These are phyloP conservation scores for Caradrina clavipalpis DNA, from an alignment of 2,888 invertebrate genomes.

Conservation along the genomic window DNA sequence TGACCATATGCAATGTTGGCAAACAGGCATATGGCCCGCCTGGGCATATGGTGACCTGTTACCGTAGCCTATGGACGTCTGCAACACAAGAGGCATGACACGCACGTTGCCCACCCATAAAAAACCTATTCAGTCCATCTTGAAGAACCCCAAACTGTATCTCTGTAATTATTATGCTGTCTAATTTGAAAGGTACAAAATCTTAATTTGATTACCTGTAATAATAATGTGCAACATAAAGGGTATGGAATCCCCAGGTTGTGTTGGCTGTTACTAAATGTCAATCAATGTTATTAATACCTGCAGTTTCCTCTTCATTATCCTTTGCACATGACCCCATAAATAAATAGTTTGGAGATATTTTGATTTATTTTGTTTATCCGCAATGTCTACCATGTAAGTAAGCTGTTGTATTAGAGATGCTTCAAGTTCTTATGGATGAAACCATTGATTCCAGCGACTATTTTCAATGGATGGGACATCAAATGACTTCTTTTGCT, in stretches of 20 bases:
- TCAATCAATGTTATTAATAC: slow-evolving; percentile 31
- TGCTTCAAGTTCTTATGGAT: background rate
- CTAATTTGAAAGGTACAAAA: slow-evolving; percentile 45
- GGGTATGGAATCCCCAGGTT: slow-evolving; percentile 9
- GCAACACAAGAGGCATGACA: too few species aligned
- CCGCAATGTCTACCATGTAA: background rate
- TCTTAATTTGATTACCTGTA: slow-evolving; percentile 55
- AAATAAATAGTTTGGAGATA: background rate
- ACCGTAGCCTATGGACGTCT: too few species aligned
- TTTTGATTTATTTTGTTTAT: background rate
- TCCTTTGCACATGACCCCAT: background rate
- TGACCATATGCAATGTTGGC: too few species aligned
- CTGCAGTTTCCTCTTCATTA: slow-evolving; percentile 28
- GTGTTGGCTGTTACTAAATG: slow-evolving; percentile 27
- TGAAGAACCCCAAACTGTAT: background rate
- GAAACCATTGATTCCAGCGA: background rate
- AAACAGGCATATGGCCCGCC: too few species aligned
- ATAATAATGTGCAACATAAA: slow-evolving; percentile 40
- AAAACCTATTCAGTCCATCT: too few species aligned
- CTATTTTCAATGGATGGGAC: too few species aligned
- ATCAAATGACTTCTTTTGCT: too few species aligned
- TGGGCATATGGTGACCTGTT: too few species aligned
- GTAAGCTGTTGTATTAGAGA: background rate
- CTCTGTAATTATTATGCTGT: slow-evolving; percentile 26
- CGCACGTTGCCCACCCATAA: too few species aligned